These are phyloP conservation scores for Eristalis tenax DNA, from an alignment of 2,888 invertebrate genomes.

Conservation along the genomic window DNA sequence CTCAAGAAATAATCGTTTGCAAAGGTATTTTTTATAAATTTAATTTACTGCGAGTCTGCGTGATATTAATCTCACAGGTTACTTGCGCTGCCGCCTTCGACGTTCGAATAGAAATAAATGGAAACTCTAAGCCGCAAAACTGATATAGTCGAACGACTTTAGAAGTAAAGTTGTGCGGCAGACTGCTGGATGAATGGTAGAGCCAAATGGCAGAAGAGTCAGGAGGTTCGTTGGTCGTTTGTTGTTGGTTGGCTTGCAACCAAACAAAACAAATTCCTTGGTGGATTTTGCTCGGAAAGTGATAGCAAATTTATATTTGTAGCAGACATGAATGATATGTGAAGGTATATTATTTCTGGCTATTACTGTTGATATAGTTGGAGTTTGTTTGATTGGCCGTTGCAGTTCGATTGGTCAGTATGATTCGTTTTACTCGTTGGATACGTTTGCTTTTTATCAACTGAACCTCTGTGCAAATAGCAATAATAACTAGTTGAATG, in stretches of 20 bases:
- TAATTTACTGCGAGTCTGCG: slow-evolving; percentile 37
- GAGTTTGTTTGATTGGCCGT: slow-evolving; percentile 18
- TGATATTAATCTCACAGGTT: slow-evolving; percentile 40
- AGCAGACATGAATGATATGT: slow-evolving; percentile 21
- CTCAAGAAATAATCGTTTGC: slow-evolving; percentile 25
- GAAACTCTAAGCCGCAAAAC: slow-evolving; percentile 60
- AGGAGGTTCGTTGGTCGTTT: slow-evolving; percentile 13
- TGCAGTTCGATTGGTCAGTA: slow-evolving; percentile 38
- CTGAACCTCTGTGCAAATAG: slow-evolving; percentile 7
- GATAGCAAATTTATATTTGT: slow-evolving; percentile 32
- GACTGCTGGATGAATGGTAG: slow-evolving; percentile 44
- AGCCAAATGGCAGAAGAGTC: slow-evolving; percentile 22
- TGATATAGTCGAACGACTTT: slow-evolving; percentile 66
- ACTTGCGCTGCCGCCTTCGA: slow-evolving; percentile 63
- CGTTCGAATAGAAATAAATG: slow-evolving; percentile 68
- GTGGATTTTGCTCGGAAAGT: slow-evolving; percentile 13
- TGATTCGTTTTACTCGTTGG: background rate
- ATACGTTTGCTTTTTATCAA: slow-evolving; percentile 42
- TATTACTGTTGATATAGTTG: slow-evolving; percentile 37
- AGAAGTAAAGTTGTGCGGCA: slow-evolving; percentile 48
- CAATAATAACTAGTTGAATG: background rate
- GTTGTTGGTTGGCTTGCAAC: slow-evolving; percentile 37
- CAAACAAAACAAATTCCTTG: slow-evolving; percentile 32
- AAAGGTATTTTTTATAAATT: slow-evolving; percentile 31
- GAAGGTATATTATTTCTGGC: slow-evolving; percentile 26